phyloP scores from a whole-genome alignment of 2,797 vertebrate species.

The Esox masquinongy region DNA sequence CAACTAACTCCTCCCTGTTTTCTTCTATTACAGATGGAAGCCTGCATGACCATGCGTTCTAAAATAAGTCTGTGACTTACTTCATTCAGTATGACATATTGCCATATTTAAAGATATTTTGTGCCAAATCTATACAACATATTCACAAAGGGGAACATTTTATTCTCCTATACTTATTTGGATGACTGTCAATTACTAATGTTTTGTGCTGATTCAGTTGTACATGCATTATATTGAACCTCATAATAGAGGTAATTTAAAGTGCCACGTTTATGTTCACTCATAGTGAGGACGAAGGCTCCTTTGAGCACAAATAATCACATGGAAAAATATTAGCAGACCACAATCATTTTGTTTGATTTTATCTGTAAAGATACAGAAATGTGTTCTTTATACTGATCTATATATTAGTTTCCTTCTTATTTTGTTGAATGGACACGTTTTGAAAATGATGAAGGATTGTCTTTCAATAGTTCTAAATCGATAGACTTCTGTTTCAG shows the following conservation, averaged over 20 bases:
- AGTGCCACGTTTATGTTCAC: constrained; percentile 53
- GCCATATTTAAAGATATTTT: constrained; percentile 69
- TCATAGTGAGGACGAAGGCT: constrained; percentile 48
- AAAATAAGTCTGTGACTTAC: constrained; percentile 89
- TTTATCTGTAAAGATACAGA: neutral
- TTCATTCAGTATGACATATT: constrained; percentile 86
- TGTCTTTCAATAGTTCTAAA: constrained; percentile 1
- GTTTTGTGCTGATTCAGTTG: neutral
- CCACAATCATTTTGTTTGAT: neutral
- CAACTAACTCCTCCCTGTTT: constrained; percentile 38
- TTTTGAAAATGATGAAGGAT: neutral
- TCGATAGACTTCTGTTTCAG: too few relatives aligned
- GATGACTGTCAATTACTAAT: constrained; percentile 13
- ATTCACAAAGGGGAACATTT: constrained; percentile 22
- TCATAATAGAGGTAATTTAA: constrained; percentile 1
- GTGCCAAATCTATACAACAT: constrained; percentile 26
- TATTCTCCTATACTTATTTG: constrained; percentile 17
- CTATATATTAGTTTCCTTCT: neutral
- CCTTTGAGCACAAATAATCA: neutral
- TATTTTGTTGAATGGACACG: neutral
- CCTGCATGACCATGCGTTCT: constrained; percentile 81
- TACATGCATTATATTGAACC: constrained; percentile 16
- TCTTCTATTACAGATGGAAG: constrained; percentile 73
- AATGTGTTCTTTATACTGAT: neutral
- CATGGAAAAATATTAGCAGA: neutral